phyloP scores from a whole-genome alignment of 2,888 invertebrate species.

The Plemyria rubiginata region DNA sequence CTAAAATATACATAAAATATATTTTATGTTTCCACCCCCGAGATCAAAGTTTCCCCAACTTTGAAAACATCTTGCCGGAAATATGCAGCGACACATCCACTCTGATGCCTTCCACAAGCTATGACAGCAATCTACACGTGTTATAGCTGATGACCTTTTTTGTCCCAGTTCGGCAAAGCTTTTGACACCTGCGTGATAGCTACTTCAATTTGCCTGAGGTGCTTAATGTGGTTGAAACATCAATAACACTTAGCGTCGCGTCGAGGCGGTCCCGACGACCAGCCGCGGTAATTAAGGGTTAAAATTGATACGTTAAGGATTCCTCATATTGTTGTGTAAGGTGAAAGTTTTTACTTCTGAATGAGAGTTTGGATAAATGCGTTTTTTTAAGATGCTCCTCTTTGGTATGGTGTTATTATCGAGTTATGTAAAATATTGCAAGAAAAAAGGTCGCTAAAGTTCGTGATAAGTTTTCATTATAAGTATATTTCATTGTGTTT shows the following conservation, averaged over 20 bases:
- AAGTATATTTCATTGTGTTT: not conserved
- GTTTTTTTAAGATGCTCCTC: constrained; percentile 32
- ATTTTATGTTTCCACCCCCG: constrained; percentile 9
- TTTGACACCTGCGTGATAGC: constrained; percentile 81
- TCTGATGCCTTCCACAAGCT: constrained; percentile 52
- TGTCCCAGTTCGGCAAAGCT: constrained; percentile 71
- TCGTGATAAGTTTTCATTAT: not conserved
- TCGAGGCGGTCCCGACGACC: constrained; percentile 58
- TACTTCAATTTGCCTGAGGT: constrained; percentile 71
- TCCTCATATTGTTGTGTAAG: constrained; percentile 41
- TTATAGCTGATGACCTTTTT: constrained; percentile 80
- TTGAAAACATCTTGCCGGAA: constrained; percentile 28
- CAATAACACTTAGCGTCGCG: constrained; percentile 69
- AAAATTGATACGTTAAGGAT: constrained; percentile 74
- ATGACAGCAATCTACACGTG: constrained; percentile 60
- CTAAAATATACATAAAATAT: constrained; percentile 7
- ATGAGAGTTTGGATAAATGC: constrained; percentile 35
- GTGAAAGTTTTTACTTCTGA: constrained; percentile 47
- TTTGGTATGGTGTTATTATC: constrained; percentile 37
- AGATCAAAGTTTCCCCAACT: constrained; percentile 1
- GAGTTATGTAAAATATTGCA: constrained; percentile 21
- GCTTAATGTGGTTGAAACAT: constrained; percentile 67
- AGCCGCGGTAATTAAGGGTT: constrained; percentile 65
- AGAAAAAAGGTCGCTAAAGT: constrained; percentile 4
- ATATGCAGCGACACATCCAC: constrained; percentile 29